These are phyloP conservation scores for Pseudochirops cupreus DNA, from an alignment of 2,797 vertebrate species.

Conservation along the genomic window DNA sequence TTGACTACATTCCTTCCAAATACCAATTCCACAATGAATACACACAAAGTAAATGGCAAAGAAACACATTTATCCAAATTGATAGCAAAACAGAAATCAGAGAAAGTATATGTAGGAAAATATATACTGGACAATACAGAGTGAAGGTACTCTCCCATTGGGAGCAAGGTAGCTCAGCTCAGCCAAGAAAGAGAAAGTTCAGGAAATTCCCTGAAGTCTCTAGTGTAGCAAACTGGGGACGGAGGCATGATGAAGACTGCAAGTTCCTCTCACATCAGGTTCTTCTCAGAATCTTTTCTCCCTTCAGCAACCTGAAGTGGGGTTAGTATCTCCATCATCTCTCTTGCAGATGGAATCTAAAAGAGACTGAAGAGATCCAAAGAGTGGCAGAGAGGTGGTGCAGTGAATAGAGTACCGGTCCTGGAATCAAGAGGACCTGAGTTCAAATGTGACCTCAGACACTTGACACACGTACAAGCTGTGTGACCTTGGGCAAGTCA, in stretches of 20 bases:
- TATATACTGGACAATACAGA: background rate
- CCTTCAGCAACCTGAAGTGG: background rate
- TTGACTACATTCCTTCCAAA: background rate
- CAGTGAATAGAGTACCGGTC: no score
- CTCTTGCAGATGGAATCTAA: background rate
- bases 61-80: background rate
- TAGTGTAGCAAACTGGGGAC: background rate
- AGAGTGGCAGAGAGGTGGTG: background rate
- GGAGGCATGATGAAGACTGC: background rate
- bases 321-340: background rate
- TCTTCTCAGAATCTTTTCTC: background rate
- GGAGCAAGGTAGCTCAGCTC: background rate
- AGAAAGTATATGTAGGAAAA: background rate
- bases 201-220: background rate
- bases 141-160: background rate
- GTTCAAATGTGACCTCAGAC: no score
- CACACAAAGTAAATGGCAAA: background rate
- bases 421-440: no score
- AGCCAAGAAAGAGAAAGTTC: background rate
- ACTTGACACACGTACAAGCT: no score
- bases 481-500: no score
- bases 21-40: background rate
- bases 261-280: no score
- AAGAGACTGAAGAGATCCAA: background rate
- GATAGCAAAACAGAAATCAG: background rate